Base-by-base conservation (phyloP, 1,140 invertebrate species). In the Artemia franciscana region DNA sequence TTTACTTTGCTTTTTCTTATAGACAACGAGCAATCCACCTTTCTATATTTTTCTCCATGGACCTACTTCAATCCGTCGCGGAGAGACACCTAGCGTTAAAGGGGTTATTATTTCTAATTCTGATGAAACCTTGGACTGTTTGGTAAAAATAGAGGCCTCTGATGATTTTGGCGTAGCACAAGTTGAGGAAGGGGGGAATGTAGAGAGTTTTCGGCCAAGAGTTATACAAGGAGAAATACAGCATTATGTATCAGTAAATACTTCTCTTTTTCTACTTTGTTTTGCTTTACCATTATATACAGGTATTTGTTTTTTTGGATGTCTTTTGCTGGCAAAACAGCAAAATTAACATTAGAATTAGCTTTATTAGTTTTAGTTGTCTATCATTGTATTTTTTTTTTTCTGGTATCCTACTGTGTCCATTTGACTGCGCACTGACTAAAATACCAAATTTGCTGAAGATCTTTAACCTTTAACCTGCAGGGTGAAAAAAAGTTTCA, bases 1-100 rank as follows among this genome's bases (percentile, higher is more conserved):
- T n/a, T n/a, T n/a, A n/a, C 12, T 51, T 51, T 51, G 1, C 9
- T 59, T 65, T 59, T 66, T 30, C 61, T 58, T 66, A 62, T 66
- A 26, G 67, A 77, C 75, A 75, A 74, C 65, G 72, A 73, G 74
- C 5, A 73, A 74, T 5, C 71, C 76, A 15, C 76, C 75, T 26
- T 80, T 82, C 69, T 78, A 77, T 70, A 79, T 81, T 59, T 70
- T 73, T 15, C 70, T 79, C 4, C 77, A 80, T 66, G 73, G 75
- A 4, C 78, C 80, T 5, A 63, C 70, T 3, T 62, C 69, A 23
- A 74, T 78, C 62, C 70, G 74, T 3, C 68, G 76, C 25, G 80
- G 80, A 15, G 80, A 82, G 69, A 78, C 80, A 65, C 67, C 81
- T 24, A 77, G 78, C 3, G 66, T 81, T 0, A 67, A 78, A 23